These are phyloP conservation scores for Meles meles DNA, from an alignment of 2,113 vertebrate species.

Conservation along the genomic window DNA sequence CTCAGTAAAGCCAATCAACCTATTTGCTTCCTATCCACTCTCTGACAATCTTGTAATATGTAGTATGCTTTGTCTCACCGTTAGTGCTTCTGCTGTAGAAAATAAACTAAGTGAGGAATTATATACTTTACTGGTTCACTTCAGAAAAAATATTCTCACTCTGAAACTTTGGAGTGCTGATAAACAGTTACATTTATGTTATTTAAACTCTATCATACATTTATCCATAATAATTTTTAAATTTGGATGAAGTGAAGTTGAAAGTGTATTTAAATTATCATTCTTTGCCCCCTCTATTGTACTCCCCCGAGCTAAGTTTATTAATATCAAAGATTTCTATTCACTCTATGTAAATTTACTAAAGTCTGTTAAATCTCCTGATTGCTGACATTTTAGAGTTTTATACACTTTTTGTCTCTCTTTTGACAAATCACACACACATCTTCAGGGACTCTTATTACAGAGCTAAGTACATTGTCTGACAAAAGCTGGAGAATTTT, in stretches of 20 bases:
- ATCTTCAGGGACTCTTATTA: slow-evolving; percentile 77
- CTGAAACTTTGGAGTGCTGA: slow-evolving; percentile 32
- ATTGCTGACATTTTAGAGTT: slow-evolving; percentile 80
- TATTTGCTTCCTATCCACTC: not conserved
- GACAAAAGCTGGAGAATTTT: slow-evolving; percentile 77
- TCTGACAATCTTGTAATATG: not conserved
- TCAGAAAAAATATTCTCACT: slow-evolving; percentile 29
- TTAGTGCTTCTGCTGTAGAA: not conserved
- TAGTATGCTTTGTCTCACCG: not conserved
- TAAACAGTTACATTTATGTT: slow-evolving; percentile 53
- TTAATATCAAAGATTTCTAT: slow-evolving; percentile 77
- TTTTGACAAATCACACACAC: slow-evolving; percentile 79
- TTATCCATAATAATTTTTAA: slow-evolving; percentile 63
- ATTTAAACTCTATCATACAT: slow-evolving; percentile 49
- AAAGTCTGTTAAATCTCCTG: slow-evolving; percentile 75
- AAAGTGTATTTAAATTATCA: slow-evolving; percentile 73
- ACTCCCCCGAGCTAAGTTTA: slow-evolving; percentile 72
- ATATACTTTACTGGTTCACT: not conserved
- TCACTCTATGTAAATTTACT: slow-evolving; percentile 78
- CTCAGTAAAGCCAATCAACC: not conserved
- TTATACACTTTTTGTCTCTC: slow-evolving; percentile 79
- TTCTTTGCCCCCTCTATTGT: slow-evolving; percentile 56
- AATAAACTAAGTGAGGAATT: slow-evolving; percentile 10
- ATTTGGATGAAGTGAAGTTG: slow-evolving; percentile 58
- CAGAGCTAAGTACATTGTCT: slow-evolving; percentile 76